Evolutionary conservation across 2,888 invertebrate species (phyloP), one percentile per base, ranked within the genome.

Genomic region (Tuta absoluta): DNA sequence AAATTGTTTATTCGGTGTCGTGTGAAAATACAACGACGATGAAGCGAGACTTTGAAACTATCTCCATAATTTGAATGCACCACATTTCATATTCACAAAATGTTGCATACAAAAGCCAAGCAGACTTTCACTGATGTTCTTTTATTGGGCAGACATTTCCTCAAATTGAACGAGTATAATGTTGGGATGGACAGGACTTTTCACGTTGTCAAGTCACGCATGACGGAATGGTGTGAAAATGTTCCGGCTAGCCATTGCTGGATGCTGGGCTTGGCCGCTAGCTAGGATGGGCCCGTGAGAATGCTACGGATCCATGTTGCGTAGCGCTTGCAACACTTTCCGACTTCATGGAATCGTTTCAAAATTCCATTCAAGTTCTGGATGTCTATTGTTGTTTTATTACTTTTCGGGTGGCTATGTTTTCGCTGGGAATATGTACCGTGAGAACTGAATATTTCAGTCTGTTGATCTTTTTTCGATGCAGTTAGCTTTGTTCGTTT

Each of bases 171-270:
- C 78, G 75, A 75, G 68, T 56, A 80, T 77, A 82, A 84, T 82
- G 77, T 71, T 65, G 68, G 72, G 69, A 71, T 69, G 72, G 72
- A 73, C 65, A 74, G 75, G 68, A 84, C 81, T 81, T 84, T 87
- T 87, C 81, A 86, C 72, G 70, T 69, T 67, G 71, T 51, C 71
- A 84, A 77, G 77, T 88, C 79, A 80, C 74, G 79, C 85, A 77
- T 73, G 76, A 81, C 86, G 78, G 73, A 79, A 81, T 79, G 75
- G 89, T 84, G 90, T 86, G 89, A 89, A 89, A 89, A 87, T 81
- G 82, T 81, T 79, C 33, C 23, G 51, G 49, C 68, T 65, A 67
- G 66, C 71, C 70, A 76, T 75, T 76, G 74, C 75, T 68, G 77
- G 72, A 69, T 66, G 67, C 67, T 84, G 85, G 89, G 84, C 45